Evolutionary conservation across 2,113 vertebrate species (phyloP), one percentile per base, ranked within the genome.

Genomic region (Mesitornis unicolor): DNA sequence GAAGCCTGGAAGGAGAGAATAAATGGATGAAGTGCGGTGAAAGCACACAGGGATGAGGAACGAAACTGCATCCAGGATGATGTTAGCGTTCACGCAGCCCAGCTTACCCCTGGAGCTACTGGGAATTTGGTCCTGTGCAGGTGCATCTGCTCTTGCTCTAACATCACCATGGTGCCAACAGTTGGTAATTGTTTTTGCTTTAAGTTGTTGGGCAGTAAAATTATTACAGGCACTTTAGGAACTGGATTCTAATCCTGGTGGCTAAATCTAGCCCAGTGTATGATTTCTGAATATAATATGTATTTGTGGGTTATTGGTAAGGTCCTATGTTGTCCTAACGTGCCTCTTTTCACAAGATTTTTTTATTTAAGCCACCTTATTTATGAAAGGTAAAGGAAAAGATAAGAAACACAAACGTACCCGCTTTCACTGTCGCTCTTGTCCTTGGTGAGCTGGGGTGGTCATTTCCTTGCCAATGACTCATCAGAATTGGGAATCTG

Each of bases 61-160:
- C 0, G 1, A 43, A 89, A 70, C n/a, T 68, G 26, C 53, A 77
- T 24, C 42, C n/a, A 56, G 48, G 31, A 36, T 5, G 0, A 1
- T 9, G 6, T 60, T 60, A 45, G 21, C n/a, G 45, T 45, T 80
- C 67, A 73, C 0, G 0, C 14, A 57, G 69, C 47, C 9, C 12
- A 42, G 47, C 22, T 86, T 77, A 51, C 36, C 31, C 31, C 38
- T 50, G 64, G 26, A 53, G 36, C 50, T 57, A 36, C 16, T 36
- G 38, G 16, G 7, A 19, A 6, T 51, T 73, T 1, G 4, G 18
- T 61, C 51, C 50, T 5, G 11, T 50, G 51, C 47, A 56, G 47
- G 20, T 63, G 48, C n/a, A 25, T 28, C 50, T 59, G n/a, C 25
- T 79, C 31, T n/a, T 36, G 43, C 68, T 81, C 26, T 67, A 35